phyloP scores from a whole-genome alignment of 2,888 invertebrate genomes.

The Notodonta dromedarius region DNA sequence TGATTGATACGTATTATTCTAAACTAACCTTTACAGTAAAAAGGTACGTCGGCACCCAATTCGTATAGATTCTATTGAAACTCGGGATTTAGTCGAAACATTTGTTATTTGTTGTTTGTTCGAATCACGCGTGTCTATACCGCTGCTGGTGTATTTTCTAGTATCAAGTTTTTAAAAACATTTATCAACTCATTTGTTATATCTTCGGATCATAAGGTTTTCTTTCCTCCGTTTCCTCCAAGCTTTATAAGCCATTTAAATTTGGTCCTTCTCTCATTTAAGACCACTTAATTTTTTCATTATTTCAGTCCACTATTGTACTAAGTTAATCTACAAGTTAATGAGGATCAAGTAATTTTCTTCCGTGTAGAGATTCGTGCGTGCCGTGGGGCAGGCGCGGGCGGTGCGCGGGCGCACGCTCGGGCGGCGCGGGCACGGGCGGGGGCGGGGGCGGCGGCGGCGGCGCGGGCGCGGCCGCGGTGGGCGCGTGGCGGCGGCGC shows the following conservation, averaged over 20 bases:
- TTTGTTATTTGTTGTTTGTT: constrained; percentile 17
- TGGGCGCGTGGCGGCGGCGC: constrained; percentile 75
- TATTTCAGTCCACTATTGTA: no score
- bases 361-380: constrained; percentile 63
- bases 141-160: background rate
- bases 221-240: background rate
- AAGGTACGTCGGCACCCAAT: constrained; percentile 21
- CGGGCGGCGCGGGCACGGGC: constrained; percentile 40
- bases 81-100: constrained; percentile 27
- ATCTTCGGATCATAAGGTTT: background rate
- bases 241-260: no score
- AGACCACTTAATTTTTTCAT: no score
- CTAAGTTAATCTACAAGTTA: no score
- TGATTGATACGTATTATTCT: background rate
- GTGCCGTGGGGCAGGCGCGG: constrained; percentile 67
- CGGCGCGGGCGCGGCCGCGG: constrained; percentile 59
- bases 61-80: constrained; percentile 21
- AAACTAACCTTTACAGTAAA: constrained; percentile 21
- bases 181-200: background rate
- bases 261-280: background rate
- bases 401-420: constrained; percentile 48
- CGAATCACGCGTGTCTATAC: constrained; percentile 6
- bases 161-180: background rate
- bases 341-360: no score
- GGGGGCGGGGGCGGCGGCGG: constrained; percentile 44